Percentiles rank a stretch among this genome's conserved stretches.
phyloP scores from a whole-genome alignment of 2,113 vertebrate genomes.

The Oreotragus oreotragus region DNA sequence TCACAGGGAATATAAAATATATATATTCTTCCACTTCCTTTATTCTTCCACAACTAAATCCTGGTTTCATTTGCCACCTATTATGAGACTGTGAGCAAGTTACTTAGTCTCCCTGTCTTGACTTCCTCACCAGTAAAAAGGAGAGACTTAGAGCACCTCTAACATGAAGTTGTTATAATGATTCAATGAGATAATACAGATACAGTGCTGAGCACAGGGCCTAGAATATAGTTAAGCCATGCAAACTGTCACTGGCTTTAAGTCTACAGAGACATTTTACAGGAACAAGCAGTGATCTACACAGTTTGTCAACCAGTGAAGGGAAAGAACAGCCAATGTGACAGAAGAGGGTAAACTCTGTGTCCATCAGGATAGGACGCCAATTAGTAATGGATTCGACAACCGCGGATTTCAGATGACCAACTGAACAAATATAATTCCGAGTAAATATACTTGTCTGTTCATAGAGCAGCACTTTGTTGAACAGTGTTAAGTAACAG shows the following conservation, averaged over 20 bases:
- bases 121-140: neutral
- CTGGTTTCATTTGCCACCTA: neutral
- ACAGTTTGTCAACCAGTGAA: neutral
- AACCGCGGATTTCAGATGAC: neutral
- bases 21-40: neutral
- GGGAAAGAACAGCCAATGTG: neutral
- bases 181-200: neutral
- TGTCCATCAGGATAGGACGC: neutral
- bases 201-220: neutral
- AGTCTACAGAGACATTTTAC: neutral
- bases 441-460: neutral
- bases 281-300: neutral
- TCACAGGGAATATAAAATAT: neutral
- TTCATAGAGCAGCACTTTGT: neutral
- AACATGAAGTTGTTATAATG: neutral
- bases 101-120: neutral
- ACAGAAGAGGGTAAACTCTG: neutral
- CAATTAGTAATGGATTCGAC: neutral
- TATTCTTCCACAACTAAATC: neutral
- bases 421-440: neutral
- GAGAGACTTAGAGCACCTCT: neutral
- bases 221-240: neutral
- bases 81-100: neutral
- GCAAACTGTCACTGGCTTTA: neutral
- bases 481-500: neutral